Evolutionary conservation across 1,140 invertebrate species (phyloP).

Genomic region (Sarcophaga peregrina): DNA sequence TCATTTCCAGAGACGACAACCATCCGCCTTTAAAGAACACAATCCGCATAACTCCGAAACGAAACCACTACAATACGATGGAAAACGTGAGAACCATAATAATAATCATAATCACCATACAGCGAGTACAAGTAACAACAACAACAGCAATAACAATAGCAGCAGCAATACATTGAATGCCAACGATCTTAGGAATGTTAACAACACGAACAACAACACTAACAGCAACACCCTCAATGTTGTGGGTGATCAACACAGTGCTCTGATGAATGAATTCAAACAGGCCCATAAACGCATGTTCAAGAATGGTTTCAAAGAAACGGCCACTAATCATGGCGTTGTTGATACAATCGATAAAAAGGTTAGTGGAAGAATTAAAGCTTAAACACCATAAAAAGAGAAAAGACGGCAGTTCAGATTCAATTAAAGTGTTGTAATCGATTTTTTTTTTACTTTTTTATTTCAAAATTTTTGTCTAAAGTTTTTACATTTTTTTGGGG

Average conservation of each 20-base stretch:
- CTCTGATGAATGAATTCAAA: slow-evolving; percentile 89
- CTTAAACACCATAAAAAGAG: background rate
- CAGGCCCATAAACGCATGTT: slow-evolving; percentile 87
- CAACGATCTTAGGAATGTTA: background rate
- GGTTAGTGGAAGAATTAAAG: slow-evolving; percentile 50
- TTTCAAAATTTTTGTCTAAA: too few species aligned
- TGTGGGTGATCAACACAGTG: slow-evolving; percentile 72
- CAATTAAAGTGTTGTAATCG: background rate
- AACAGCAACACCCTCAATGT: slow-evolving; percentile 44
- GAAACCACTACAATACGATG: slow-evolving; percentile 6
- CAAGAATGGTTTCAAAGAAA: slow-evolving; percentile 68
- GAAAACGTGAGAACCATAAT: background rate
- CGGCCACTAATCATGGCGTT: background rate
- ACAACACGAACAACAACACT: slow-evolving; percentile 44
- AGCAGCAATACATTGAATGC: slow-evolving; percentile 25
- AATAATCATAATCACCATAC: slow-evolving; percentile 42
- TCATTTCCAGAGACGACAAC: slow-evolving; percentile 24
- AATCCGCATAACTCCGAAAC: background rate
- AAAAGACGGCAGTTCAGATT: background rate
- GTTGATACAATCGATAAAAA: slow-evolving; percentile 55
- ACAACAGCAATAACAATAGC: background rate
- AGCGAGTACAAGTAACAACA: slow-evolving; percentile 7
- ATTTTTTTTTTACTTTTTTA: too few species aligned
- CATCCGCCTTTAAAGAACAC: slow-evolving; percentile 19
- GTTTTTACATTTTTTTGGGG: too few species aligned